Evolutionary conservation across 1,140 invertebrate genomes (phyloP).

Genomic region (Megathymus violae): DNA sequence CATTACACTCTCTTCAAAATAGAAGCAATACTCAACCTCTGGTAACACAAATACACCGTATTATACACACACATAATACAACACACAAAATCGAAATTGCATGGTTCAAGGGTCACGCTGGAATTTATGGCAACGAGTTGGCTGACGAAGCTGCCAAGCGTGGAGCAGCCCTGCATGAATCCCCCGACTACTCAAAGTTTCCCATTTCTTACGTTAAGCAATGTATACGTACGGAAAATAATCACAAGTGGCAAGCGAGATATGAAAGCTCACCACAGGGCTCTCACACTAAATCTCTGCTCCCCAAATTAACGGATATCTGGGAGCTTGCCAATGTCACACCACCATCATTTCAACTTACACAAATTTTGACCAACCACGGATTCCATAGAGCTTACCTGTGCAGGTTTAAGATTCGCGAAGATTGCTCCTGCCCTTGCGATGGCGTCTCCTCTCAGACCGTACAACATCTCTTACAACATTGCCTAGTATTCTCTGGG

Average conservation of each 20-base stretch:
- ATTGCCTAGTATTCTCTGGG: too few species aligned
- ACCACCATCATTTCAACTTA: background rate
- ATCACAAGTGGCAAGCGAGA: background rate
- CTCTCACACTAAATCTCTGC: background rate
- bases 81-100: background rate
- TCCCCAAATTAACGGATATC: background rate
- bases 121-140: background rate
- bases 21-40: background rate
- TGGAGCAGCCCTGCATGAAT: too few species aligned
- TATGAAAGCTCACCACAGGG: slow-evolving; percentile 2
- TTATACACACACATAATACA: background rate
- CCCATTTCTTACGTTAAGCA: background rate
- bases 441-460: too few species aligned
- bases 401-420: too few species aligned
- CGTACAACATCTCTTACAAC: too few species aligned
- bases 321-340: background rate
- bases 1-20: background rate
- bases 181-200: background rate
- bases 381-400: too few species aligned
- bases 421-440: too few species aligned
- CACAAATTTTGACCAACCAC: background rate
- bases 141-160: background rate
- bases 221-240: background rate
- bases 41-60: background rate
- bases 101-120: background rate